Percentiles rank a stretch among this genome's conserved stretches.
Evolutionary conservation across 2,888 invertebrate genomes (phyloP).

Genomic region (Andrena flavipes): DNA sequence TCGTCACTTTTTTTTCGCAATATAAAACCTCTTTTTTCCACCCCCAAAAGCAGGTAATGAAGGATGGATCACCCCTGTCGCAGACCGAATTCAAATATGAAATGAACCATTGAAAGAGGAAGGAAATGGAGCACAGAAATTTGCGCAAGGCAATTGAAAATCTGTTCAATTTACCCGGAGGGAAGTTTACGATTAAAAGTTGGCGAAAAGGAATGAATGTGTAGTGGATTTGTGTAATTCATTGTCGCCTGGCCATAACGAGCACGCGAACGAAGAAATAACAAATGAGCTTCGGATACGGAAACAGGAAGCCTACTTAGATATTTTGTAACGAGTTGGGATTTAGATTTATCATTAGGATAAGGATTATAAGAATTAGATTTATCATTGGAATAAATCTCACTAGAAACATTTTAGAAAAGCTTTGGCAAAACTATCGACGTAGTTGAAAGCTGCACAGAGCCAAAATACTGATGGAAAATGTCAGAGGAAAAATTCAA

Average conservation of each 20-base stretch:
- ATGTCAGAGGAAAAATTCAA: neutral
- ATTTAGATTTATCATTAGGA: neutral
- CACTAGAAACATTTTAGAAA: neutral
- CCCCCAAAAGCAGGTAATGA: neutral
- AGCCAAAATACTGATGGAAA: neutral
- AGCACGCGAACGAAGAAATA: neutral
- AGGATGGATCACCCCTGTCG: neutral
- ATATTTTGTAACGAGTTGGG: neutral
- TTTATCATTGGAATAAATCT: neutral
- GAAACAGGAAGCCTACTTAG: neutral
- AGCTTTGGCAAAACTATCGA: neutral
- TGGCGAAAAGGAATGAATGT: no score
- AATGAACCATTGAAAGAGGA: neutral
- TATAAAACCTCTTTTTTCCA: neutral
- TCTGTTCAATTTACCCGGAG: neutral
- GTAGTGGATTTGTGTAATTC: no score
- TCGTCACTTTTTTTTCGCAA: slow-evolving; percentile 14
- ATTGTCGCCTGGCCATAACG: no score
- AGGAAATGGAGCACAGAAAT: neutral
- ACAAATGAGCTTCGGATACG: neutral
- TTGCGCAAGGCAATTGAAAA: neutral
- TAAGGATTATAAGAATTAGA: no score
- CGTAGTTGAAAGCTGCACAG: neutral
- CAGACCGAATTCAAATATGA: neutral
- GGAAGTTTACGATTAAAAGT: neutral